Conservation (phyloP, 2,888 invertebrate genomes). For the Drosophila bunnanda region DNA sequence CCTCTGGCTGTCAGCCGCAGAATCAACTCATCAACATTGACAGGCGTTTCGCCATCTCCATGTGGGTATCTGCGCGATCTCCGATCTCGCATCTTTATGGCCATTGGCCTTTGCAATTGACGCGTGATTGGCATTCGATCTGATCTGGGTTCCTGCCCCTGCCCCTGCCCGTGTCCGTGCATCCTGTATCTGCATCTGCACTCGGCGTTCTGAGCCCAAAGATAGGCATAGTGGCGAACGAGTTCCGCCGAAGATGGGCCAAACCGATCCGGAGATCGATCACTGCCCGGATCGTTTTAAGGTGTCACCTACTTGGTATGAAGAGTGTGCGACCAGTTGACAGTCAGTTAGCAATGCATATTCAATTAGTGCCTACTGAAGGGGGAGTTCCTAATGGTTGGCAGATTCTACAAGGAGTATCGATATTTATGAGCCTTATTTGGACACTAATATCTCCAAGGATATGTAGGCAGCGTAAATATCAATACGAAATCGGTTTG, state of each 20-base stretch:
- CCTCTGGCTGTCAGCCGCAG: conserved; percentile 61
- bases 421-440: conserved; percentile 1
- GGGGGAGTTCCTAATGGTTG: conserved; percentile 3
- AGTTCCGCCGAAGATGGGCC: conserved; percentile 22
- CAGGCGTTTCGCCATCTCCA: conserved; percentile 49
- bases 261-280: conserved; percentile 17
- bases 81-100: conserved; percentile 50
- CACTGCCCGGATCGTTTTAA: conserved; percentile 37
- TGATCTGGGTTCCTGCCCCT: conserved; percentile 41
- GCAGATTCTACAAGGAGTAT: conserved; percentile 2
- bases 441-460: background rate
- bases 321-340: conserved; percentile 55
- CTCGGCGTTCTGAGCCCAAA: conserved; percentile 38
- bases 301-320: conserved; percentile 73
- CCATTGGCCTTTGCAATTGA: conserved; percentile 68
- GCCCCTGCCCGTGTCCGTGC: conserved; percentile 38
- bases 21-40: conserved; percentile 77
- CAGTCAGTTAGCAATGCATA: conserved; percentile 55
- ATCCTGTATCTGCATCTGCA: conserved; percentile 26
- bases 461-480: background rate
- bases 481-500: background rate
- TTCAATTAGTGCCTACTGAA: conserved; percentile 37
- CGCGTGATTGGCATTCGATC: conserved; percentile 74
- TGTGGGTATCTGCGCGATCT: conserved; percentile 19
- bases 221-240: conserved; percentile 44